Evolutionary conservation across 2,797 vertebrate species (phyloP).

Genomic region (Darevskia nairensis): DNA sequence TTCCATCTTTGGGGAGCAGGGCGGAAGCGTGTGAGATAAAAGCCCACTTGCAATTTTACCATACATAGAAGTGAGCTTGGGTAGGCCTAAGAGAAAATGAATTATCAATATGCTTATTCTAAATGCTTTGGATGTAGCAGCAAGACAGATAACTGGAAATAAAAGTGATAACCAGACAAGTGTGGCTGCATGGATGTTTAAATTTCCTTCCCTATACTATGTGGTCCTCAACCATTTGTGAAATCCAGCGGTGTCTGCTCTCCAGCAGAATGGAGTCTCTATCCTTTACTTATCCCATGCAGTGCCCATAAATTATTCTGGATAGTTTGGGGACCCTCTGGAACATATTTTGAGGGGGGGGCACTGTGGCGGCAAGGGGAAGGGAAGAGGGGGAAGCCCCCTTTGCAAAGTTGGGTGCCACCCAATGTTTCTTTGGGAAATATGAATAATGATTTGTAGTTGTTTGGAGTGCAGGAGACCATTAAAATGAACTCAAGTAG

Average conservation of each 20-base stretch:
- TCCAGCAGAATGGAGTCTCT: neutral
- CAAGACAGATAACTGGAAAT: neutral
- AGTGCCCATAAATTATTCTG: neutral
- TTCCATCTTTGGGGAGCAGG: no score
- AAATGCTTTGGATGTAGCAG: conserved; percentile 26
- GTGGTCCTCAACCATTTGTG: neutral
- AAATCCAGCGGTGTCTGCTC: neutral
- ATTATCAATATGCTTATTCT: neutral
- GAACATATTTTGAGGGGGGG: neutral
- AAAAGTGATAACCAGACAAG: no score
- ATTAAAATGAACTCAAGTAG: conserved; percentile 31
- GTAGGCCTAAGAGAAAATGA: neutral
- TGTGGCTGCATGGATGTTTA: neutral
- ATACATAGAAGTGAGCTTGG: neutral
- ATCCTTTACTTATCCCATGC: neutral
- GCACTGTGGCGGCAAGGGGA: neutral
- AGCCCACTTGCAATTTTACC: neutral
- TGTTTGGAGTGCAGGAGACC: neutral
- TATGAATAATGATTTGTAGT: conserved; percentile 7
- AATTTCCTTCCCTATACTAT: neutral
- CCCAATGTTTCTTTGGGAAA: neutral
- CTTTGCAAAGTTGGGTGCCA: neutral
- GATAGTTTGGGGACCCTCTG: neutral
- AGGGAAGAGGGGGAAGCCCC: neutral
- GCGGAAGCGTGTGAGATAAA: neutral